Percentiles rank a stretch among this genome's conserved stretches.
phyloP scores from a whole-genome alignment of 35 echinoderm and acorn worm species.

The Lytechinus variegatus region DNA sequence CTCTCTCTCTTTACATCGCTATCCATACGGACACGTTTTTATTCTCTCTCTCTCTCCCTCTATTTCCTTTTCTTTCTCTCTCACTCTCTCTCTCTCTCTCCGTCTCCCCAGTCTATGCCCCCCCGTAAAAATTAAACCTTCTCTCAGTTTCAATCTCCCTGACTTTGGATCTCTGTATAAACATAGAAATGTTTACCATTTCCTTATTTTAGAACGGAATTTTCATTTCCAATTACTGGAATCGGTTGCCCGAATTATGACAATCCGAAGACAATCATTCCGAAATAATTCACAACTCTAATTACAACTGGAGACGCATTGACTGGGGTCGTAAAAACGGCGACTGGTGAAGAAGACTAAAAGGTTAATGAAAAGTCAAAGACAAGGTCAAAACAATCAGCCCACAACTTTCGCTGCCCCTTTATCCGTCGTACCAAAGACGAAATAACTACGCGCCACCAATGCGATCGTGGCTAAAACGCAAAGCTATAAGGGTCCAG shows the following conservation, averaged over 20 bases:
- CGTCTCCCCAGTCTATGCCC: neutral
- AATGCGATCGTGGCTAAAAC: neutral
- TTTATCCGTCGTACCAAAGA: neutral
- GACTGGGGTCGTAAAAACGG: constrained; percentile 44
- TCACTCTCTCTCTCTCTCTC: neutral
- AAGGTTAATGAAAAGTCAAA: constrained; percentile 52
- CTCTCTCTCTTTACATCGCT: no score
- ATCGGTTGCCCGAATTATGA: neutral
- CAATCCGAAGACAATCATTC: constrained; percentile 23
- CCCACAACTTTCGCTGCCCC: constrained; percentile 43
- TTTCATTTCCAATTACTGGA: constrained; percentile 4
- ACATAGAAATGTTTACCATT: neutral
- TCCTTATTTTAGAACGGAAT: neutral
- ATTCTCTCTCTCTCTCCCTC: neutral
- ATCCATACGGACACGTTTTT: neutral
- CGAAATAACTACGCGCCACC: neutral
- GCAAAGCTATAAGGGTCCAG: neutral
- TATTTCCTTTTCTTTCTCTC: neutral
- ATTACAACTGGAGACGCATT: constrained; percentile 48
- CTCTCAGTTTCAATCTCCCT: neutral
- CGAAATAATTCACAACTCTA: constrained; percentile 25
- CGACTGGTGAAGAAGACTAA: constrained; percentile 47
- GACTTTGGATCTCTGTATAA: neutral
- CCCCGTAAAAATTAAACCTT: no score
- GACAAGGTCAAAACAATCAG: constrained; percentile 48